A percentile compares a stretch with the other conserved stretches of the same genome.
These are phyloP conservation scores for Drosophila macrothrix DNA, from an alignment of 2,888 invertebrate species.

Conservation along the genomic window DNA sequence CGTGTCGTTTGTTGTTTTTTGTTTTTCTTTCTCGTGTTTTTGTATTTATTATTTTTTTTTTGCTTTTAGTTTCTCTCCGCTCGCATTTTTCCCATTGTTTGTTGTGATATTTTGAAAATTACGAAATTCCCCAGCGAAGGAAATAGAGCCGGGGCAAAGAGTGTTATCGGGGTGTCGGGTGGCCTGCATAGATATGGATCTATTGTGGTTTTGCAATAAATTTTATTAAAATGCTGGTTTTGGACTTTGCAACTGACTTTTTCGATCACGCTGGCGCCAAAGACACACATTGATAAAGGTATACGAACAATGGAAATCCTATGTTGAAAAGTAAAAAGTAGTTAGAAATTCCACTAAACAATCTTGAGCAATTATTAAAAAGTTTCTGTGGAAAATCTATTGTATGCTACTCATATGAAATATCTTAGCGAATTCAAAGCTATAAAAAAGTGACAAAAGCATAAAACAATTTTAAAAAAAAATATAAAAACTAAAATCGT, in stretches of 20 bases:
- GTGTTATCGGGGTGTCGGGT: slow-evolving; percentile 3
- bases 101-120: slow-evolving; percentile 58
- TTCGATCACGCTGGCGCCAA: slow-evolving; percentile 5
- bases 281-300: background rate
- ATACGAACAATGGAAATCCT: background rate
- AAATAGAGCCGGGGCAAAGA: slow-evolving; percentile 28
- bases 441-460: too few species aligned
- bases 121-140: slow-evolving; percentile 54
- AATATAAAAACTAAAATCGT: background rate
- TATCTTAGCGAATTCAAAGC: background rate
- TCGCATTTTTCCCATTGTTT: slow-evolving; percentile 58
- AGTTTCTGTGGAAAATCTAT: background rate
- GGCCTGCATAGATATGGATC: slow-evolving; percentile 15
- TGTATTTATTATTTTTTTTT: slow-evolving; percentile 20
- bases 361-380: background rate
- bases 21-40: slow-evolving; percentile 20
- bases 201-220: slow-evolving; percentile 41
- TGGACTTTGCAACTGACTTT: slow-evolving; percentile 6
- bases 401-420: background rate
- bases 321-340: background rate
- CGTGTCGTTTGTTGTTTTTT: slow-evolving; percentile 29
- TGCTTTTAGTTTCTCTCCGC: slow-evolving; percentile 23
- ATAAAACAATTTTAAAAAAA: too few species aligned
- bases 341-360: background rate
- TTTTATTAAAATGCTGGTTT: slow-evolving; percentile 19